Evolutionary conservation across 2,113 vertebrate genomes (phyloP).

Genomic region (Benitochromis conjunctus): DNA sequence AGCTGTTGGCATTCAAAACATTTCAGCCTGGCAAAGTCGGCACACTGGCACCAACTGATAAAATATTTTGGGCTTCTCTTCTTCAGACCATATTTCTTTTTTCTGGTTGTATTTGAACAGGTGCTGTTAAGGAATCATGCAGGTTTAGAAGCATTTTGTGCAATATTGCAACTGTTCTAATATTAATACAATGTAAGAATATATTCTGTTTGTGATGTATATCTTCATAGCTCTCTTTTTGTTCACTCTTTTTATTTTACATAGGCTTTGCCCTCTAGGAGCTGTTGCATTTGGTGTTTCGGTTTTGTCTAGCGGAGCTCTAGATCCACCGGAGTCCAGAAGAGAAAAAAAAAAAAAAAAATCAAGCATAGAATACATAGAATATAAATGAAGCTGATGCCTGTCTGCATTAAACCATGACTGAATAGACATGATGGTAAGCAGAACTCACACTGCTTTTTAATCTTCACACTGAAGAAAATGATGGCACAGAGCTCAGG

Average conservation of each 20-base stretch:
- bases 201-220: background rate
- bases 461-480: background rate
- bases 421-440: background rate
- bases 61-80: conserved; percentile 13
- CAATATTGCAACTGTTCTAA: background rate
- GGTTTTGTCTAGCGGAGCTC: background rate
- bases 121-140: background rate
- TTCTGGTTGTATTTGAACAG: background rate
- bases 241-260: background rate
- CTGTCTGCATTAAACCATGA: background rate
- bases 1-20: conserved; percentile 26
- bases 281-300: background rate
- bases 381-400: background rate
- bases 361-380: background rate
- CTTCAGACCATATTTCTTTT: background rate
- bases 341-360: background rate
- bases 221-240: background rate
- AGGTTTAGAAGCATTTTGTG: background rate
- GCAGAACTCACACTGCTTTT: background rate
- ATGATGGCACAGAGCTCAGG: background rate
- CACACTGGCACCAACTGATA: conserved; percentile 27
- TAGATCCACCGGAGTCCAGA: background rate
- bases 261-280: background rate
- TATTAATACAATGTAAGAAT: background rate
- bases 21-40: background rate